Evolutionary conservation across 2,888 invertebrate species (phyloP).

Genomic region (Sisyra nigra): DNA sequence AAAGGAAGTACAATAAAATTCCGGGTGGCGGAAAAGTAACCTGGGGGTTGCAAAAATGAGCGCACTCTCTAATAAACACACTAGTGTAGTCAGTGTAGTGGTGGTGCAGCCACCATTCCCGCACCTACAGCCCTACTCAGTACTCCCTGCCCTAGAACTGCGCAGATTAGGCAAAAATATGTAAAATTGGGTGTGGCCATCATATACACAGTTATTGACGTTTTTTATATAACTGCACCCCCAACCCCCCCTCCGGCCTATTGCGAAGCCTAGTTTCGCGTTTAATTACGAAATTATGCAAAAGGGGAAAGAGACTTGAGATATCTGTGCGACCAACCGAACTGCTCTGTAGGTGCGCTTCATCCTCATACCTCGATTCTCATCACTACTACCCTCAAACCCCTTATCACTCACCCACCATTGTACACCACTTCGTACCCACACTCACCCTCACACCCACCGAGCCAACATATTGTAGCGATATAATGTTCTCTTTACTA

Average conservation of each 20-base stretch:
- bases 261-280: constrained; percentile 9
- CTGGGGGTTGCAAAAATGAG: constrained; percentile 7
- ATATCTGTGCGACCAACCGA: not conserved
- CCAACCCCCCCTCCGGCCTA: constrained; percentile 3
- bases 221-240: constrained; percentile 9
- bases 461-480: no score
- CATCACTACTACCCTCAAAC: not conserved
- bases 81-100: constrained; percentile 4
- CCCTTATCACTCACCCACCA: no score
- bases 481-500: no score
- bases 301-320: constrained; percentile 3
- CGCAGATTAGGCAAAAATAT: constrained; percentile 10
- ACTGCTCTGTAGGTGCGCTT: not conserved
- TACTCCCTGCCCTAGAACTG: constrained; percentile 7
- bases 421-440: no score
- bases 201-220: constrained; percentile 9
- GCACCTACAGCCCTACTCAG: not conserved
- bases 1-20: constrained; percentile 9
- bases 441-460: no score
- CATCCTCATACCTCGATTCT: not conserved
- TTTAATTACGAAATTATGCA: constrained; percentile 10
- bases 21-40: not conserved
- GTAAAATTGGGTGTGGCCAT: constrained; percentile 10
- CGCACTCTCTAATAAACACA: constrained; percentile 9
- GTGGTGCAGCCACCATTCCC: constrained; percentile 1